Base-by-base conservation (phyloP, 2,113 vertebrate species). In the Periophthalmodon schlosseri region DNA sequence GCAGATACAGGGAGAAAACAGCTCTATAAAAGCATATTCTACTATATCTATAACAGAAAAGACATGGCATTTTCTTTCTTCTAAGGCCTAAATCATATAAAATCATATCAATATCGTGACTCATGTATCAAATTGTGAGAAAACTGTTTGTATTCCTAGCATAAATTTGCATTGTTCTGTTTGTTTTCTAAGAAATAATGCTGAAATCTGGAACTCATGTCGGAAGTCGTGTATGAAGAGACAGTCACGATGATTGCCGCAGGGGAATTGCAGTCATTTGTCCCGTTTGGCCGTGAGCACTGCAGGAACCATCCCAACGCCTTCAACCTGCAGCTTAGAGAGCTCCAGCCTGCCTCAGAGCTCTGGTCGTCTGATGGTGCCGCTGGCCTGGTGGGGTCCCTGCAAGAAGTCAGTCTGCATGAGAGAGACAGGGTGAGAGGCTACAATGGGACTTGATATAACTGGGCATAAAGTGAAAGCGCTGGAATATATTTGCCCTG, bases 141-240 rank as follows among this genome's bases (percentile, higher is more conserved):
- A 2, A 11, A 44, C 8, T 44, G 39, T 44, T 44, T 44, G 39
- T 10, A 44, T 44, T 44, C 39, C 39, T 44, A 44, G 10, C 8
- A 10, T 21, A n/a, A 54, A n/a, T 54, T 9, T 56, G 9, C 7
- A 56, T n/a, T 56, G n/a, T 60, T 12, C 57, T 14, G 14, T 74
- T 18, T 0, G 4, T 71, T 16, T 73, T 60, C 21, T 60, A 85
- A 95, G 96, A 97, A 98, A 99, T 99, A 99, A 99, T 99, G 97
- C 96, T 97, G 97, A 99, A 98, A 99, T 96, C 95, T 95, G 95
- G 95, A 94, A 96, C 96, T 96, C 97, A 99, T 99, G 97, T 99
- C 97, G 97, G 95, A 98, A 85, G 91, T 92, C 95, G 94, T 96
- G 93, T 96, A 94, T 99, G 97, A 99, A 96, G 97, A 99, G 94